Evolutionary conservation across 2,113 vertebrate species (phyloP), one percentile per base, ranked within the genome.

Genomic region (Sceloporus tristichus): DNA sequence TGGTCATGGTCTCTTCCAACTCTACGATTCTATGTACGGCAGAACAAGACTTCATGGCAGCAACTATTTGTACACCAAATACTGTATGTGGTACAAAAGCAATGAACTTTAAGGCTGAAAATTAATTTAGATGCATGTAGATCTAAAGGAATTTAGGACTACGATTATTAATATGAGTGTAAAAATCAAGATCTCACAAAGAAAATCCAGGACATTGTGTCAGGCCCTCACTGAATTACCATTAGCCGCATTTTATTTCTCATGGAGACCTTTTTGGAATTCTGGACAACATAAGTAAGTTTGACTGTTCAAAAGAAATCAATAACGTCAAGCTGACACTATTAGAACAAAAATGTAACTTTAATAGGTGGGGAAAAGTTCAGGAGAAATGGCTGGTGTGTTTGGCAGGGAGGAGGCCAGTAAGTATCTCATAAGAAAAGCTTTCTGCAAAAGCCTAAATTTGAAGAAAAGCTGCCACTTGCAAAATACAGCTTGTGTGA

Each of bases 271-370:
- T 91, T 93, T 95, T 96, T 96, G 96, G 95, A 96, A 97, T 97
- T 95, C 95, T 90, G 93, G 93, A 96, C 95, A 95, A 95, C 92
- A 78, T 96, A 96, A 96, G 92, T 92, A 94, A 97, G 94, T 97
- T 94, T 96, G 93, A 95, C 95, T 93, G 94, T 92, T 95, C 91
- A 96, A 97, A 76, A 82, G 62, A 82, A 97, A 97, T 97, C 97
- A 97, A 97, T 97, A 97, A 95, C 82, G 92, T 96, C 96, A 97
- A 96, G 94, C 95, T 96, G 96, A 96, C 92, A 94, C 89, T 89
- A 96, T 1, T 95, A 94, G 95, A 95, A 90, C 92, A 93, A 96
- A 95, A 96, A 94, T 88, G 92, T 95, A 96, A 95, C 94, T 91
- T 96, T 96, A 96, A 95, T 96, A 94, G 92, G 95, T 91, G 56